Percentiles rank a stretch among this genome's conserved stretches.
Conservation (phyloP, 2,888 invertebrate genomes). For the Rotaria sp. region DNA sequence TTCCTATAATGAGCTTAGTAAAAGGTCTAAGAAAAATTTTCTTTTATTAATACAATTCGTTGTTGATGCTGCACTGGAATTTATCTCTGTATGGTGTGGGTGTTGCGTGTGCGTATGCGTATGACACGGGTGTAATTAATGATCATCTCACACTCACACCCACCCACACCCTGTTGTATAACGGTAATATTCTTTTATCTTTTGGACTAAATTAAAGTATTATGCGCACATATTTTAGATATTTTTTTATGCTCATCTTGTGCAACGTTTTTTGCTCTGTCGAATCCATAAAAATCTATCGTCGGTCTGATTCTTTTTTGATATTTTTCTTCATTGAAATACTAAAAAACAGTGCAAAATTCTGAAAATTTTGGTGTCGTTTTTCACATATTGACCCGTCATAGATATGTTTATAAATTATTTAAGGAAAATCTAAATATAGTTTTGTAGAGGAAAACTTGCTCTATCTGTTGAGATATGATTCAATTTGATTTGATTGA, state of each 20-base stretch:
- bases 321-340: too few relatives aligned
- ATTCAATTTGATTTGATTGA: neutral
- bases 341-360: too few relatives aligned
- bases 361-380: neutral
- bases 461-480: neutral
- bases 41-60: too few relatives aligned
- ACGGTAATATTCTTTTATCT: neutral
- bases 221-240: neutral
- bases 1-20: too few relatives aligned
- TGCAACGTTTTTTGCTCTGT: neutral
- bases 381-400: too few relatives aligned
- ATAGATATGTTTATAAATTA: neutral
- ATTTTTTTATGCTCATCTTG: neutral
- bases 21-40: too few relatives aligned
- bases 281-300: neutral
- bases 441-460: neutral
- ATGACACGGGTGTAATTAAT: too few relatives aligned
- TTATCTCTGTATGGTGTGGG: too few relatives aligned
- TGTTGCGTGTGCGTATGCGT: too few relatives aligned
- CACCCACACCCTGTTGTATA: neutral
- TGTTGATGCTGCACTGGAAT: too few relatives aligned
- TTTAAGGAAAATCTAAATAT: neutral
- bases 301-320: neutral
- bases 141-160: neutral
- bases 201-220: neutral